Evolutionary conservation across 2,888 invertebrate species (phyloP).

Genomic region (Colletes collaris): DNA sequence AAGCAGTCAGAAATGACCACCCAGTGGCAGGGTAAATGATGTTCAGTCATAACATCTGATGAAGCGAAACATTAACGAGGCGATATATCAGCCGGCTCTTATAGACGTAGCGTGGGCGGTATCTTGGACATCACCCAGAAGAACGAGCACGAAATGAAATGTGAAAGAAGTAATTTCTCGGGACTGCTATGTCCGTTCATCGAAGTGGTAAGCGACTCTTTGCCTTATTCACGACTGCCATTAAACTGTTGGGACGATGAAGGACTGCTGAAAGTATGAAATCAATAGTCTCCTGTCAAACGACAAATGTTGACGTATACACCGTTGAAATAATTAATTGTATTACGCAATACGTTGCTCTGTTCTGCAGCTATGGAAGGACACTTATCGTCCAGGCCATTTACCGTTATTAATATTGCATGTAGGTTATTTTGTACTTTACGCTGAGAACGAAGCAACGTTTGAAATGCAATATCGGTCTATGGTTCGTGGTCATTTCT

Average conservation of each 20-base stretch:
- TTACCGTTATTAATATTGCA: background rate
- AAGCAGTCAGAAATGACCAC: slow-evolving; percentile 79
- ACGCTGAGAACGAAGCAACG: background rate
- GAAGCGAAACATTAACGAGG: slow-evolving; percentile 81
- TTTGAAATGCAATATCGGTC: background rate
- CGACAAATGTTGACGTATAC: slow-evolving; percentile 28
- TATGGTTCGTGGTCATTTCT: background rate
- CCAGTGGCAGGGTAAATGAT: slow-evolving; percentile 80
- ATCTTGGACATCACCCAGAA: slow-evolving; percentile 77
- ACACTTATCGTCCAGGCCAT: background rate
- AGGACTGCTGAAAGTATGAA: slow-evolving; percentile 45
- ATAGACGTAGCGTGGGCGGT: slow-evolving; percentile 71
- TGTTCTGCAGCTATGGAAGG: background rate
- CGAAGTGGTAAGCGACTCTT: slow-evolving; percentile 52
- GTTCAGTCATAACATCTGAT: slow-evolving; percentile 81
- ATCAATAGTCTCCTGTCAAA: slow-evolving; percentile 39
- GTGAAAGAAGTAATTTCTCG: slow-evolving; percentile 75
- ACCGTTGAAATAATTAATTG: slow-evolving; percentile 5
- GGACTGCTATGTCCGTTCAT: slow-evolving; percentile 61
- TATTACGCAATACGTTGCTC: background rate
- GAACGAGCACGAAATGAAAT: slow-evolving; percentile 72
- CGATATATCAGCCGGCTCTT: slow-evolving; percentile 77
- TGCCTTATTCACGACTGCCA: slow-evolving; percentile 47
- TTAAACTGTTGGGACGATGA: slow-evolving; percentile 43
- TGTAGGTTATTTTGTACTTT: background rate